Evolutionary conservation across 2,797 vertebrate species (phyloP).

Genomic region (Iguana delicatissima): DNA sequence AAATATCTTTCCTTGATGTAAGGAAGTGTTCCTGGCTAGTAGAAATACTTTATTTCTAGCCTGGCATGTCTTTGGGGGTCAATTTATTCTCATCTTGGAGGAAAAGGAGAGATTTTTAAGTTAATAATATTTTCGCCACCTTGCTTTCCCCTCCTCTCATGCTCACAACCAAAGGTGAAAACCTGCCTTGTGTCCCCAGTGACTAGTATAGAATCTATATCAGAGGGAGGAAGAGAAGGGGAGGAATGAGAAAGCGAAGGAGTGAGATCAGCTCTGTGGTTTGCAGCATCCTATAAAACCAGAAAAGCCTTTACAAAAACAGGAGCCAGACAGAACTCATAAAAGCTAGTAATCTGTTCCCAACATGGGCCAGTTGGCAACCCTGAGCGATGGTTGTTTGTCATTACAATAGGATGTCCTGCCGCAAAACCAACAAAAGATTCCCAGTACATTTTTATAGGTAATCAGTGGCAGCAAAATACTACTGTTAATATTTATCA

Average conservation of each 20-base stretch:
- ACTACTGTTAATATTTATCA: conserved; percentile 51
- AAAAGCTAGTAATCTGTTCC: conserved; percentile 51
- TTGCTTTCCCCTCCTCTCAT: conserved; percentile 57
- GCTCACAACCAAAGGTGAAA: conserved; percentile 73
- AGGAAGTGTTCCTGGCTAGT: conserved; percentile 53
- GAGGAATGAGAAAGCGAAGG: conserved; percentile 34
- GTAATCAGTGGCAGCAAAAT: conserved; percentile 45
- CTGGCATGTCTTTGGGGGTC: conserved; percentile 57
- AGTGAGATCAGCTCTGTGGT: conserved; percentile 62
- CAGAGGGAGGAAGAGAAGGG: conserved; percentile 61
- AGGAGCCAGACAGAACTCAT: conserved; percentile 43
- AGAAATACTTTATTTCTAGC: conserved; percentile 53
- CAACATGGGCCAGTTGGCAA: conserved; percentile 35
- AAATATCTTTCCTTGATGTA: conserved; percentile 49
- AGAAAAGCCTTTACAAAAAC: conserved; percentile 55
- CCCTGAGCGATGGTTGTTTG: not conserved
- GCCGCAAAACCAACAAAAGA: conserved; percentile 33
- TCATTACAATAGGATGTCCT: conserved; percentile 43
- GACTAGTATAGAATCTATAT: conserved; percentile 63
- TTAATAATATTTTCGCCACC: conserved; percentile 71
- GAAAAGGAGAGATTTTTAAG: conserved; percentile 72
- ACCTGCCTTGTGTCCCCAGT: conserved; percentile 46
- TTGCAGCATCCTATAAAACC: conserved; percentile 64
- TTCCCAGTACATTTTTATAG: not conserved
- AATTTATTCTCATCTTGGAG: conserved; percentile 74